Evolutionary conservation across 2,797 vertebrate species (phyloP), one percentile per base, ranked within the genome.

Genomic region (Dendrocincla tyrannina): DNA sequence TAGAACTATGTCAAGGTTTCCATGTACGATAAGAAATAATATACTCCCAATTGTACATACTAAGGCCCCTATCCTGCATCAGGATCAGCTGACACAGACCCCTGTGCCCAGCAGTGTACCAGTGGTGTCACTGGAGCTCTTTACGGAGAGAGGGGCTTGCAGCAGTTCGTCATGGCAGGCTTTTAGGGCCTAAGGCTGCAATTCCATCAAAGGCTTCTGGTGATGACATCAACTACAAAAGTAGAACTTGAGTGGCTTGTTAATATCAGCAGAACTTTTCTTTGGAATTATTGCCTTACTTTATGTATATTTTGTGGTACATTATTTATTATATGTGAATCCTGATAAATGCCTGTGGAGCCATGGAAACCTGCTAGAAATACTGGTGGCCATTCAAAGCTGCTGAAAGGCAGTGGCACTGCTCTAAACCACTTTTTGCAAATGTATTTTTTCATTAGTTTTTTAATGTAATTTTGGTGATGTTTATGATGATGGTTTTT

Each of bases 401-500:
- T 97, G 96, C 97, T 96, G 97, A 95, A 92, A 95, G 73, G 93
- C 97, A 96, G 98, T 93, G 96, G 98, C 98, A 98, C 97, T 97
- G 97, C 96, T 98, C 97, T 97, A 88, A 98, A 98, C 98, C 98
- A 98, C 98, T 98, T 98, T 98, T 98, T 97, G 89, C 93, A 97
- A 97, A 97, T 96, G 97, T 93, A 97, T 97, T 98, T 98, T 97
- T 97, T 95, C 94, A 97, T 97, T 97, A 97, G 97, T 97, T 98
- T 98, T 98, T 97, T 97, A 97, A 97, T 97, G 98, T 98, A 97
- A 98, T 98, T 97, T 98, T 98, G 91, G 96, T 97, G 98, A 97
- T 97, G 98, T 98, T 98, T 97, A 97, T 98, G 98, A 98, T 97
- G 97, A 98, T 98, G 97, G 96, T 96, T 97, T 97, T 98, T 98